Percentiles rank a stretch among this genome's conserved stretches.
phyloP scores from a whole-genome alignment of 2,888 invertebrate species.

The Herminia tarsipennalis region DNA sequence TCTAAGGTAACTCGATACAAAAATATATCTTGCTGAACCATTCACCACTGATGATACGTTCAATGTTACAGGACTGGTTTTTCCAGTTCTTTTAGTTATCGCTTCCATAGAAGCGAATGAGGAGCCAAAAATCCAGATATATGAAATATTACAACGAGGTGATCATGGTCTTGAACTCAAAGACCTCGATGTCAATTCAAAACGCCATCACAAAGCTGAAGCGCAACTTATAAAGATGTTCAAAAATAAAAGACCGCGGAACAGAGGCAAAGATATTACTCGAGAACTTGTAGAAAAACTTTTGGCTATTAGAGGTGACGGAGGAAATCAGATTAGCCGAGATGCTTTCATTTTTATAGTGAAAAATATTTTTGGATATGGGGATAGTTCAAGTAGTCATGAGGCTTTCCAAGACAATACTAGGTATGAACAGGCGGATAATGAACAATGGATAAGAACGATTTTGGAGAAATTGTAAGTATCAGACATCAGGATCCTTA shows the following conservation, averaged over 20 bases:
- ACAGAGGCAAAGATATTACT: background rate
- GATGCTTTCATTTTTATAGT: slow-evolving; percentile 6
- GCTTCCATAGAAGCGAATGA: slow-evolving; percentile 10
- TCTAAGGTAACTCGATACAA: too few species aligned
- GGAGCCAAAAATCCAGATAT: slow-evolving; percentile 32
- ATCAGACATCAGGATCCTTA: background rate
- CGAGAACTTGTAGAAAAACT: slow-evolving; percentile 9
- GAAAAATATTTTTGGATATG: background rate
- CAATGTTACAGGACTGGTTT: too few species aligned
- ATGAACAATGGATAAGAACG: background rate
- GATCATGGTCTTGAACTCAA: slow-evolving; percentile 17
- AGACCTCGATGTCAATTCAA: slow-evolving; percentile 15
- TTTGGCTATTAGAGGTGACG: slow-evolving; percentile 2
- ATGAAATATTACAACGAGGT: slow-evolving; percentile 25
- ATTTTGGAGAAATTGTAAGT: slow-evolving; percentile 12
- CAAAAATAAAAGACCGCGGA: background rate
- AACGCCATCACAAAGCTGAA: background rate
- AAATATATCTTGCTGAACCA: too few species aligned
- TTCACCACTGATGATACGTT: too few species aligned
- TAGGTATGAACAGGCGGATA: background rate
- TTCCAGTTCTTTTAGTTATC: slow-evolving; percentile 25
- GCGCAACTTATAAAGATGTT: slow-evolving; percentile 1
- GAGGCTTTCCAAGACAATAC: slow-evolving; percentile 1
- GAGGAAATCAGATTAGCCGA: slow-evolving; percentile 7
- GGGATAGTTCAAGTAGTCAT: background rate